Conservation (phyloP, 2,888 invertebrate species). For the Seladonia tumulorum region DNA sequence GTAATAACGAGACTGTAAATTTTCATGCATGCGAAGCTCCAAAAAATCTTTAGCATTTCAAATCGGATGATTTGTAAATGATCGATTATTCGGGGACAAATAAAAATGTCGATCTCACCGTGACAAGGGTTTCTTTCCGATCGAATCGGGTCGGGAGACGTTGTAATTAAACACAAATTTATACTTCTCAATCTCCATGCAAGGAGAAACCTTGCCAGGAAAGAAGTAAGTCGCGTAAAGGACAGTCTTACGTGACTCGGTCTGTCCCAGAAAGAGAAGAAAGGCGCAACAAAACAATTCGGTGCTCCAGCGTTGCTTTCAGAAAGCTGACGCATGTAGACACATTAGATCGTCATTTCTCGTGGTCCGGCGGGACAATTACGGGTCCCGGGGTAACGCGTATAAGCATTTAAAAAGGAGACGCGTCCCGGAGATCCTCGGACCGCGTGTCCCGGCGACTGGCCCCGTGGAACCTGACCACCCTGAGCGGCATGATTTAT, state of each 20-base stretch:
- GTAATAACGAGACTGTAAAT: not conserved
- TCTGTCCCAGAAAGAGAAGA: not conserved
- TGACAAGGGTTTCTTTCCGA: not conserved
- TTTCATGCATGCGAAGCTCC: not conserved
- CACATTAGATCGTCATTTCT: conserved; percentile 57
- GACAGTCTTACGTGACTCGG: not conserved
- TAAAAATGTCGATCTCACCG: not conserved
- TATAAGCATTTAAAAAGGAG: conserved; percentile 45
- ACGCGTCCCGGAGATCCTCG: conserved; percentile 25
- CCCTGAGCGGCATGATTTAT: conserved; percentile 80
- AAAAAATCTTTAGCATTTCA: not conserved
- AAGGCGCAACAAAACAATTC: conserved; percentile 21
- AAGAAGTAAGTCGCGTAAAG: not conserved
- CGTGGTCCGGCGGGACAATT: conserved; percentile 48
- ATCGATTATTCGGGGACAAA: not conserved
- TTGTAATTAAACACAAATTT: not conserved
- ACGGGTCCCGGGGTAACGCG: conserved; percentile 31
- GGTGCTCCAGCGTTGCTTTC: conserved; percentile 10
- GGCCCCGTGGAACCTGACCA: conserved; percentile 74
- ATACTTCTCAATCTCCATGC: not conserved
- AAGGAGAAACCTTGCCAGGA: not conserved
- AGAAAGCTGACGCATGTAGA: conserved; percentile 44
- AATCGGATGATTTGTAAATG: not conserved
- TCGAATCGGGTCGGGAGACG: not conserved
- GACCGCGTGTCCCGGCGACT: conserved; percentile 24